Evolutionary conservation across 2,888 invertebrate genomes (phyloP).

Genomic region (Thysanoteuthis rhombus): DNA sequence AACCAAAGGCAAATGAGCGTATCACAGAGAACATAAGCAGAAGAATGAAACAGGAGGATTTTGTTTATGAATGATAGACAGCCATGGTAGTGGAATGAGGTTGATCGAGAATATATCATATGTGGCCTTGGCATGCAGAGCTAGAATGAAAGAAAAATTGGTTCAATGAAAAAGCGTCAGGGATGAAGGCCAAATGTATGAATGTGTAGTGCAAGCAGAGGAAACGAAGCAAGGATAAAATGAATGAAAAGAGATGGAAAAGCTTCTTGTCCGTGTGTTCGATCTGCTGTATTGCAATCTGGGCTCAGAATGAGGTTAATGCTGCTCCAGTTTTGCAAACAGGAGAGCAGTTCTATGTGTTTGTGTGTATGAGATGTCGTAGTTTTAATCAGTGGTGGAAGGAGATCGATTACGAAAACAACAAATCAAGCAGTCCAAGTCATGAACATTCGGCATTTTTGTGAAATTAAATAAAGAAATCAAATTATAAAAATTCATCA

Average conservation of each 20-base stretch:
- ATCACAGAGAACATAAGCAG: too few species aligned
- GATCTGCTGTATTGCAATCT: neutral
- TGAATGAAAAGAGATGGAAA: neutral
- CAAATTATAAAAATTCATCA: neutral
- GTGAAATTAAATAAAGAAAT: neutral
- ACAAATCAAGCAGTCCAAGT: neutral
- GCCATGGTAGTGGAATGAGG: neutral
- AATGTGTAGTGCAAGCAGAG: neutral
- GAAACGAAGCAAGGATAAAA: neutral
- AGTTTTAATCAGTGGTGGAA: neutral
- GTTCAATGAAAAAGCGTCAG: neutral
- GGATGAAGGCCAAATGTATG: neutral
- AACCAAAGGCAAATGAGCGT: too few species aligned
- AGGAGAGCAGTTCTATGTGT: neutral
- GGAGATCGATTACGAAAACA: neutral
- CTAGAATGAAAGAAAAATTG: neutral
- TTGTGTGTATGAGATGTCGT: neutral
- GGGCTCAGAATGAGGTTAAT: neutral
- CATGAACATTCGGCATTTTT: neutral
- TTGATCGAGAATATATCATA: neutral
- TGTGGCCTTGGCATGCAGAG: neutral
- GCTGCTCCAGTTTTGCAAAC: neutral
- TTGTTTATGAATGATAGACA: neutral
- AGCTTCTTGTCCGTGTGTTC: neutral
- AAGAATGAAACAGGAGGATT: neutral